These are phyloP conservation scores for Antheraea pernyi DNA, from an alignment of 1,140 invertebrate species.

Conservation along the genomic window DNA sequence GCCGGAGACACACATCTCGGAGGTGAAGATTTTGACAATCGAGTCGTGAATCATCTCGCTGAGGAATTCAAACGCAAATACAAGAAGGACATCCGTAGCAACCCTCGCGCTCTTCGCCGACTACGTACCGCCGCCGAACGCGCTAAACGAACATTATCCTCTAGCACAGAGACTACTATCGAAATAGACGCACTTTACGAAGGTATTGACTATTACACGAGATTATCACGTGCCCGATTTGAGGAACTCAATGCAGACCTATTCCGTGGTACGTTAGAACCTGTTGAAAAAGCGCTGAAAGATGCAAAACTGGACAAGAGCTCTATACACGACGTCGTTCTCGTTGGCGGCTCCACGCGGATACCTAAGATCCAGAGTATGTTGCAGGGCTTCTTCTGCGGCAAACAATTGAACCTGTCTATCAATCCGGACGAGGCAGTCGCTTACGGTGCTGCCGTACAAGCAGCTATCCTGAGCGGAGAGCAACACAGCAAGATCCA, in stretches of 20 bases:
- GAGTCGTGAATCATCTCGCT: constrained; percentile 87
- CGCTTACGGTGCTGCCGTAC: constrained; percentile 84
- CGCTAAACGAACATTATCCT: constrained; percentile 81
- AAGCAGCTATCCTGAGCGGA: constrained; percentile 82
- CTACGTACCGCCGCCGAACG: constrained; percentile 84
- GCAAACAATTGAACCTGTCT: constrained; percentile 83
- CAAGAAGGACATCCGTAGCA: constrained; percentile 72
- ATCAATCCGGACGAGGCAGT: constrained; percentile 86
- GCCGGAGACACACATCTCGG: constrained; percentile 87
- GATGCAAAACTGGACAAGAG: constrained; percentile 88
- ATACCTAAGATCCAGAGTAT: constrained; percentile 83
- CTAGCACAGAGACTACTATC: constrained; percentile 80
- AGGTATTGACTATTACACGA: constrained; percentile 82
- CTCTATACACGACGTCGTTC: constrained; percentile 87
- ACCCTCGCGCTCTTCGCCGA: constrained; percentile 79
- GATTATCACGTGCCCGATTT: constrained; percentile 81
- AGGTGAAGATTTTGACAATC: constrained; percentile 93
- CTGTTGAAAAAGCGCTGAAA: constrained; percentile 84
- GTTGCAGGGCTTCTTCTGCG: constrained; percentile 82
- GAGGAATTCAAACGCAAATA: constrained; percentile 81
- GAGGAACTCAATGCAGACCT: constrained; percentile 83
- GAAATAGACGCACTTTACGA: constrained; percentile 81
- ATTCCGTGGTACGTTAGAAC: constrained; percentile 81
- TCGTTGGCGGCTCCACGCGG: constrained; percentile 89
- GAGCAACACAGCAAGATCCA: constrained; percentile 81